Base-by-base conservation (phyloP, 2,888 invertebrate species). In the Celastrina argiolus region DNA sequence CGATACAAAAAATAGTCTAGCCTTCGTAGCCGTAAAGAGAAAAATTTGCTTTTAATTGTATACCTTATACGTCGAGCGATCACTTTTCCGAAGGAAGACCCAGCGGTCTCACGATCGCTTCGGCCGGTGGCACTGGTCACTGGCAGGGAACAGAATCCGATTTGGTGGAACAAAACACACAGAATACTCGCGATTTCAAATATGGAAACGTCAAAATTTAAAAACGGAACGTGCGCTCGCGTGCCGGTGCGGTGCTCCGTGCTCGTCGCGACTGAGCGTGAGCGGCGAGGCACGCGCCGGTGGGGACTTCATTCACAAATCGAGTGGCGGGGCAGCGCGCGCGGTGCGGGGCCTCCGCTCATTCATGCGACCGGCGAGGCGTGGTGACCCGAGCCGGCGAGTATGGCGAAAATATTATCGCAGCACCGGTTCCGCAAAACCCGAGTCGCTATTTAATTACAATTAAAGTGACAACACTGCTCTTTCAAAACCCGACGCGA, bases 281-380 rank as follows among this genome's bases (percentile, higher is more conserved):
- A 76, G 76, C 81, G 80, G 80, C 82, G 79, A 79, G 84, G 89
- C 89, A 87, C 89, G 85, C 84, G 87, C 89, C 86, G 84, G 83
- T 80, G 85, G 86, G 85, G 83, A 83, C 81, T 88, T 86, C 91
- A 91, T 91, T 91, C 90, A 91, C 88, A 86, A 86, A 83, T 73
- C 81, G 80, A 81, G 84, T 81, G 85, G 87, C 83, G 87, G 86
- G 85, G 85, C 77, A 76, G 71, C 74, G 65, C 74, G 84, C 75
- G 82, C 22, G 51, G 51, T 22, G 51, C 51, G 82, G 79, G 79
- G 78, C 73, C 75, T 75, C 76, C 66, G 81, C 83, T 80, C 89
- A 90, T 88, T 89, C 89, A 89, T 88, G 80, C 83, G 75, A 75
- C 76, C 79, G 79, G 75, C 76, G 79, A 78, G 74, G 72, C 74